Evolutionary conservation across 2,797 vertebrate species (phyloP).

Genomic region (Falco peregrinus): DNA sequence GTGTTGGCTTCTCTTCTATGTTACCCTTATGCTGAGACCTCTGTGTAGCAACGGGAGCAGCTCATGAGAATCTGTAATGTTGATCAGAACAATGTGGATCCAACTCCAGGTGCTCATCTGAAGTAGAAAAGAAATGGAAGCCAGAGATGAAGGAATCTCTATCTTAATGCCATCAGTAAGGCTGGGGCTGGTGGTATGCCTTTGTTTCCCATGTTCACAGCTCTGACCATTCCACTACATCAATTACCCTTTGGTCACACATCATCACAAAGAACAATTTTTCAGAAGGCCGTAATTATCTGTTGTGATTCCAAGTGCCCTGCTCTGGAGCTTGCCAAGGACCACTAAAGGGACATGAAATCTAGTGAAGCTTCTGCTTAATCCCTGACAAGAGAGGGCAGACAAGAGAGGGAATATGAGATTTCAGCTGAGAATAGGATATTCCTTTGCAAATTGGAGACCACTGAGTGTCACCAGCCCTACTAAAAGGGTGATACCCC

Average conservation of each 20-base stretch:
- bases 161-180: background rate
- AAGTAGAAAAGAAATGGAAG: background rate
- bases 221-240: background rate
- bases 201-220: background rate
- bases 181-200: no score
- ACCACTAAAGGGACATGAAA: background rate
- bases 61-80: background rate
- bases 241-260: background rate
- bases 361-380: background rate
- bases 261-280: background rate
- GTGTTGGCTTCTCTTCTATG: background rate
- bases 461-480: background rate
- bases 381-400: background rate
- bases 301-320: background rate
- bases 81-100: background rate
- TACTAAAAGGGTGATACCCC: background rate
- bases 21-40: background rate
- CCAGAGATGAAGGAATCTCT: background rate
- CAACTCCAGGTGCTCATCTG: background rate
- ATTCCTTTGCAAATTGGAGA: background rate
- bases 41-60: background rate
- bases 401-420: background rate
- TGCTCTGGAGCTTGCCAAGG: background rate
- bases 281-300: background rate
- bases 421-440: background rate